Evolutionary conservation across 2,888 invertebrate genomes (phyloP).

Genomic region (Drosophila mayaguana): DNA sequence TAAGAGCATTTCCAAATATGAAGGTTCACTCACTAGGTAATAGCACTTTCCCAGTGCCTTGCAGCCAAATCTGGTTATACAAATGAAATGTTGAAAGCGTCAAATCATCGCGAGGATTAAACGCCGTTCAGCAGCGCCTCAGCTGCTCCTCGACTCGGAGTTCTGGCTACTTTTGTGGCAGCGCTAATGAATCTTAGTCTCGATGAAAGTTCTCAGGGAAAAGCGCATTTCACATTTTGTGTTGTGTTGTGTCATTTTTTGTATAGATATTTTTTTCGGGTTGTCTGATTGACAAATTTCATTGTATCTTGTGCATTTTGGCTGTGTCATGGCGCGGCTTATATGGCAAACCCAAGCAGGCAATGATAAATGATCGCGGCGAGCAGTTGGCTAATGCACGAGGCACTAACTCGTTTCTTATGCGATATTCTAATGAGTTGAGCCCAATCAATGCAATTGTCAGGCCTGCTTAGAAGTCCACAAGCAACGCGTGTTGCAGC

Average conservation of each 20-base stretch:
- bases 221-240: constrained; percentile 52
- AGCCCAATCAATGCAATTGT: constrained; percentile 41
- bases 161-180: constrained; percentile 16
- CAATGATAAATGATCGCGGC: constrained; percentile 52
- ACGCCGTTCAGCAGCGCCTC: constrained; percentile 22
- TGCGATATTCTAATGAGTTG: constrained; percentile 29
- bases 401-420: constrained; percentile 24
- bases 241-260: constrained; percentile 66
- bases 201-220: constrained; percentile 50
- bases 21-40: too few relatives aligned
- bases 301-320: constrained; percentile 20
- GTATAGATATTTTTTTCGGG: constrained; percentile 13
- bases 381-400: too few relatives aligned
- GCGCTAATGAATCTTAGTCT: constrained; percentile 51
- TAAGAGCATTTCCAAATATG: neutral
- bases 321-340: constrained; percentile 45
- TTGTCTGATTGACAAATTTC: constrained; percentile 63
- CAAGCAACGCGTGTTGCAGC: constrained; percentile 32
- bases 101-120: constrained; percentile 75
- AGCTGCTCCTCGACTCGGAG: neutral
- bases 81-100: constrained; percentile 65
- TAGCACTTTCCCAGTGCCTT: constrained; percentile 2
- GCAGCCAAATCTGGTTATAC: constrained; percentile 27
- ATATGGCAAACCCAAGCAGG: constrained; percentile 47
- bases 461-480: constrained; percentile 35